phyloP scores from a whole-genome alignment of 2,113 vertebrate genomes.

The Reinhardtius hippoglossoides region DNA sequence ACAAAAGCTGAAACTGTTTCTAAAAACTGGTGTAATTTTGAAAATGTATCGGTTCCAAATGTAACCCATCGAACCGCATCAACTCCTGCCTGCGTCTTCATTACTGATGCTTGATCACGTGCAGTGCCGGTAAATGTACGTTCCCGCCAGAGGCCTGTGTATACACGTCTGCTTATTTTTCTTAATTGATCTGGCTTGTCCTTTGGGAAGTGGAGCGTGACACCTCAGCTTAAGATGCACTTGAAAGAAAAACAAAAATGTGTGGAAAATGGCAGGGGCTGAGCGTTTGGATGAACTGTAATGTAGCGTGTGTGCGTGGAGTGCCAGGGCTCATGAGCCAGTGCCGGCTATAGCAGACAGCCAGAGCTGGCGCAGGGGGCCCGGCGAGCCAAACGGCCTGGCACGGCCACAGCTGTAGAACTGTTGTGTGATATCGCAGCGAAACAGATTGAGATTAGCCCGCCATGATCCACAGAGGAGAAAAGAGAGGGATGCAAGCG shows the following conservation, averaged over 20 bases:
- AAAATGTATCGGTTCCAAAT: neutral
- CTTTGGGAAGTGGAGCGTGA: constrained; percentile 6
- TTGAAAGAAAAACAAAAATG: too few relatives aligned
- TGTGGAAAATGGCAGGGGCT: neutral
- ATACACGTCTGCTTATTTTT: neutral
- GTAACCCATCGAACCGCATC: constrained; percentile 15
- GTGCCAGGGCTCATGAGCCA: constrained; percentile 10
- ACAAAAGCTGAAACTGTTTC: constrained; percentile 1
- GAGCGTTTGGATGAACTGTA: constrained; percentile 35
- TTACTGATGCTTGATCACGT: constrained; percentile 21
- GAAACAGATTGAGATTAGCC: constrained; percentile 83
- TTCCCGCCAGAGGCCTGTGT: neutral
- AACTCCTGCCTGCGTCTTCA: constrained; percentile 24
- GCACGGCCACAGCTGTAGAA: constrained; percentile 57
- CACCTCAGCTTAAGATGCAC: neutral
- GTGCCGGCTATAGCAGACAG: constrained; percentile 38
- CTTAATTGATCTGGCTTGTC: neutral
- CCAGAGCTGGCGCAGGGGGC: constrained; percentile 36
- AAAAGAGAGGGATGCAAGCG: constrained; percentile 38
- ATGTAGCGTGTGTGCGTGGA: neutral
- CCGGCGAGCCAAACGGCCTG: constrained; percentile 57
- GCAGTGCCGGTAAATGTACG: neutral
- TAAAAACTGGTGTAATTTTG: neutral
- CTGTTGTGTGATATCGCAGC: constrained; percentile 75
- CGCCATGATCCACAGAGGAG: constrained; percentile 68